Evolutionary conservation across 2,888 invertebrate genomes (phyloP).

Genomic region (Vanessa cardui): DNA sequence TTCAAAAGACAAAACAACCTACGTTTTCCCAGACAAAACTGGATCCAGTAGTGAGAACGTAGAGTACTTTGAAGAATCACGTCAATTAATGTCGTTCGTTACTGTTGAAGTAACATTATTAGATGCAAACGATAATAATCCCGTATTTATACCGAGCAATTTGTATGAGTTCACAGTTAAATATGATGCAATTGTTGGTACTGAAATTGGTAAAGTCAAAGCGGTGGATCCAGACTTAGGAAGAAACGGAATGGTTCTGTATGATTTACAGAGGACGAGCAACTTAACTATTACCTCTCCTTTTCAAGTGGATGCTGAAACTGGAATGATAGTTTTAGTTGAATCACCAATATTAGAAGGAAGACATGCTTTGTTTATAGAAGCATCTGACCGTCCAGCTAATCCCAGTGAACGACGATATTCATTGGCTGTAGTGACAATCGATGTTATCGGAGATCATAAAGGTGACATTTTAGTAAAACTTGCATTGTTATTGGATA

Average conservation of each 20-base stretch:
- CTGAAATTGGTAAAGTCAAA: slow-evolving; percentile 89
- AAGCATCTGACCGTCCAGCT: slow-evolving; percentile 91
- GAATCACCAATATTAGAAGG: slow-evolving; percentile 86
- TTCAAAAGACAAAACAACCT: slow-evolving; percentile 70
- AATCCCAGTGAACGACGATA: slow-evolving; percentile 93
- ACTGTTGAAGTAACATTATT: slow-evolving; percentile 91
- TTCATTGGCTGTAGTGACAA: slow-evolving; percentile 92
- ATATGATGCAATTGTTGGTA: slow-evolving; percentile 86
- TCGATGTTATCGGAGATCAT: slow-evolving; percentile 85
- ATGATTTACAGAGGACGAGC: slow-evolving; percentile 87
- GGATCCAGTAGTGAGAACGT: slow-evolving; percentile 70
- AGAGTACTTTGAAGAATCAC: slow-evolving; percentile 67
- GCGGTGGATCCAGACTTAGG: slow-evolving; percentile 93
- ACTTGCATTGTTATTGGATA: no score
- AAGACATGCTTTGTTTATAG: slow-evolving; percentile 90
- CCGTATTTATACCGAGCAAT: slow-evolving; percentile 92
- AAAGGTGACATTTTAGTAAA: slow-evolving; percentile 58
- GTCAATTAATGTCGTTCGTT: slow-evolving; percentile 82
- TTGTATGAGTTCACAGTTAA: slow-evolving; percentile 90
- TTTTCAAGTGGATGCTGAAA: slow-evolving; percentile 87
- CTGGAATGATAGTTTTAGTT: slow-evolving; percentile 86
- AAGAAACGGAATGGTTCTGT: slow-evolving; percentile 87
- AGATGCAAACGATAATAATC: slow-evolving; percentile 96
- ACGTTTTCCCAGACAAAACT: slow-evolving; percentile 74
- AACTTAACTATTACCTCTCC: slow-evolving; percentile 85